Evolutionary conservation across 2,797 vertebrate genomes (phyloP), one percentile per base, ranked within the genome.

Genomic region (Anas georgica): DNA sequence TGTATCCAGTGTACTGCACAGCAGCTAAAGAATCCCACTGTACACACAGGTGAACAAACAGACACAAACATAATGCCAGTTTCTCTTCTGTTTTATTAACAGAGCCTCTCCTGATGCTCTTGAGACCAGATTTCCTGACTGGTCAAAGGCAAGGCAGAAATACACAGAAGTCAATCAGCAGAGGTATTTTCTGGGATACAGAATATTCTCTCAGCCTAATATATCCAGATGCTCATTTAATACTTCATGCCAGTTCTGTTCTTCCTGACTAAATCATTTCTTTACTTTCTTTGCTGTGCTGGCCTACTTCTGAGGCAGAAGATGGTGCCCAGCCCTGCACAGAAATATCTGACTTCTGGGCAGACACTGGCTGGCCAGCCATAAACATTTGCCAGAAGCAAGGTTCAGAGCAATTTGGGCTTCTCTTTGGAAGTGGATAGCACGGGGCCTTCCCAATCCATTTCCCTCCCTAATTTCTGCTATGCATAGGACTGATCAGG

Each of bases 391-490:
- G 39, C 17, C n/a, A 93, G 62, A 82, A 82, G 78, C 45, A 41
- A 0, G 0, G 4, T 56, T 76, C 1, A 2, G 11, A 50, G 67
- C 29, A 82, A 10, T 72, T 52, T 72, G 25, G 2, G 20, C 25
- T 90, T 79, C 17, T 56, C 17, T 55, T 83, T 76, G 58, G 17
- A 64, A 17, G 8, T 28, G 6, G 15, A 18, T 45, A 64, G 26
- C 10, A 12, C 12, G 11, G 14, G 16, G 41, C 11, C 21, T 41
- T 75, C 43, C 67, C 1, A 3, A 80, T 54, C 14, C 25, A 17
- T 43, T 62, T 88, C 68, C 10, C 8, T 69, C 3, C 25, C 17
- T 7, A 4, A n/a, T n/a, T 64, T 77, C 25, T 76, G 35, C 17
- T 68, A 2, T 29, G 39, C 8, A 4, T 22, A 64, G 29, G 50